These are phyloP conservation scores for Brachyhypopomus gauderio DNA, from an alignment of 2,113 vertebrate species.

Conservation along the genomic window DNA sequence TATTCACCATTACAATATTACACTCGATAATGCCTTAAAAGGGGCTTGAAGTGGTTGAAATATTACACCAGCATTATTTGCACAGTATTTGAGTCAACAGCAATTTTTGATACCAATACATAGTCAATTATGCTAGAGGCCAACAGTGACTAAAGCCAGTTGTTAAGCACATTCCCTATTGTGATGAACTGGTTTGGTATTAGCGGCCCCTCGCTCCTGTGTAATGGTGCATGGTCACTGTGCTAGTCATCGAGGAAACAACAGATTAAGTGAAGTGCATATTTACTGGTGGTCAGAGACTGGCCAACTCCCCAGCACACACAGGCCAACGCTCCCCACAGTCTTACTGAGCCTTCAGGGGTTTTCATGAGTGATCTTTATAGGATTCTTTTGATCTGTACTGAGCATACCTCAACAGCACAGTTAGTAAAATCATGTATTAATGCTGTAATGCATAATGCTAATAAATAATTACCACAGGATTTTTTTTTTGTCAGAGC, in stretches of 20 bases:
- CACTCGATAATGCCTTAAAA: slow-evolving; percentile 49
- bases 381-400: neutral
- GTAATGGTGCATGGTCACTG: slow-evolving; percentile 18
- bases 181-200: neutral
- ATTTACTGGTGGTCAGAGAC: slow-evolving; percentile 21
- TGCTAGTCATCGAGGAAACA: slow-evolving; percentile 29
- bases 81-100: neutral
- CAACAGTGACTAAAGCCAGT: neutral
- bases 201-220: neutral
- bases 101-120: neutral
- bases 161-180: slow-evolving; percentile 1
- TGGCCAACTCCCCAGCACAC: neutral
- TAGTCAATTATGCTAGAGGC: neutral
- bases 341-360: neutral
- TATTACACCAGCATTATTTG: neutral
- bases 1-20: slow-evolving; percentile 53
- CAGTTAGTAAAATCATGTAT: too few species aligned
- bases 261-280: slow-evolving; percentile 34
- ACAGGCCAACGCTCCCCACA: neutral
- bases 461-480: too few species aligned
- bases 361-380: neutral
- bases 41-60: neutral
- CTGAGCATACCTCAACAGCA: neutral
- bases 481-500: too few species aligned
- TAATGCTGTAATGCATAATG: too few species aligned